Base-by-base conservation (phyloP, 1,140 invertebrate species). In the Kradibia gibbosae region DNA sequence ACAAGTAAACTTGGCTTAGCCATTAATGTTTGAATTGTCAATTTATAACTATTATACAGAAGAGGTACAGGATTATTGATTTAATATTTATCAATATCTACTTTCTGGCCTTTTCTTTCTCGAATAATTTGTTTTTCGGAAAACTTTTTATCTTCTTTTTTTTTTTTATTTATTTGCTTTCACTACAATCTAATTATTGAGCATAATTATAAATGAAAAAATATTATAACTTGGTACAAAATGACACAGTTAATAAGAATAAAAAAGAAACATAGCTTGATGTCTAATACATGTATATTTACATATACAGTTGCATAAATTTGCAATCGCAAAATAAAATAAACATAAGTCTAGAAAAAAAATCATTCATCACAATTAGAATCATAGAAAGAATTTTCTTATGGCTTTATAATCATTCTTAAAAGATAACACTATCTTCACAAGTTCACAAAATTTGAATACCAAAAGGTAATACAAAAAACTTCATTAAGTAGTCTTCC, bases 1-100 rank as follows among this genome's bases (percentile, higher is more conserved):
- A 91, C 86, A 89, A 89, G 88, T 88, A 89, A 89, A 89, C 84
- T 86, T 88, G 83, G 83, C 88, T 89, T 87, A 86, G 77, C 83
- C 79, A 86, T 88, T 85, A 85, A 45, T 87, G 20, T 79, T 87
- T 88, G 83, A 85, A 70, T 86, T 85, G 86, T 85, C 85, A 88
- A 86, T 80, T 80, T 86, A 84, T 88, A 86, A 84, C 86, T 89
- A 89, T 89, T 89, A 88, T 89, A 89, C 88, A 89, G 87, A 88
- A 88, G 84, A 89, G 86, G 85, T 89, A 88, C 84, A 88, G 81
- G 77, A 85, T 88, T 84, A 85, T 87, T 82, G 84, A 86, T 86
- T 85, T 65, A 53, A 70, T 83, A 45, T 80, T n/a, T 80, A 67
- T 76, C 75, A 76, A 65, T 82, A 67, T 80, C 48, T 75, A 83